Evolutionary conservation across 2,888 invertebrate genomes (phyloP).

Genomic region (Plebejus argus): DNA sequence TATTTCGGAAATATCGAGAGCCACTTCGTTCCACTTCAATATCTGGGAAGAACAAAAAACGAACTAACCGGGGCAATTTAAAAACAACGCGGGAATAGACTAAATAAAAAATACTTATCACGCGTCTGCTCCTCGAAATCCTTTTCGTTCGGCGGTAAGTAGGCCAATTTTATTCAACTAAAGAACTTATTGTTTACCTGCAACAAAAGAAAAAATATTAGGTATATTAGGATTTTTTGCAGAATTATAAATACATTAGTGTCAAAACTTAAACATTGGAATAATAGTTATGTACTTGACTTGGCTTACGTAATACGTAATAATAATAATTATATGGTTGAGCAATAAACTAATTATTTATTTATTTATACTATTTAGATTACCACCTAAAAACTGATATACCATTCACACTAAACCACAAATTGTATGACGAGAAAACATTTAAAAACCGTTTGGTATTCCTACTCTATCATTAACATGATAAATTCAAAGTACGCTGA

Average conservation of each 20-base stretch:
- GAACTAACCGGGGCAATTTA: conserved; percentile 2
- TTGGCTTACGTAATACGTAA: no score
- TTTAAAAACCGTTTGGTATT: neutral
- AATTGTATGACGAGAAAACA: neutral
- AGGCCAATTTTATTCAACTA: neutral
- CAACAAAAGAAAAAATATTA: conserved; percentile 22
- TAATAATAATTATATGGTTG: no score
- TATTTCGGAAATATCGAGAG: conserved; percentile 5
- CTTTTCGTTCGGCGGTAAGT: neutral
- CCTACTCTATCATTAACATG: neutral
- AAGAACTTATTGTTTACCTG: conserved; percentile 19
- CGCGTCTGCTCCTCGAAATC: neutral
- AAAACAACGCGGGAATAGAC: neutral
- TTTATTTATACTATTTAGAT: no score
- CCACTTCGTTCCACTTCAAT: neutral
- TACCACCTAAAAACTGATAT: neutral
- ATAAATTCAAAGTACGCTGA: neutral
- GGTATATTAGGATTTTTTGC: neutral
- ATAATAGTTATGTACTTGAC: neutral
- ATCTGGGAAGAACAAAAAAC: conserved; percentile 5
- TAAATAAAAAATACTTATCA: conserved; percentile 16
- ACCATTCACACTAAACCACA: neutral
- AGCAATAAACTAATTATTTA: no score
- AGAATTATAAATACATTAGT: neutral
- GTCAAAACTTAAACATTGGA: neutral